Base-by-base conservation (phyloP, 2,888 invertebrate species). In the Lasiommata megera region DNA sequence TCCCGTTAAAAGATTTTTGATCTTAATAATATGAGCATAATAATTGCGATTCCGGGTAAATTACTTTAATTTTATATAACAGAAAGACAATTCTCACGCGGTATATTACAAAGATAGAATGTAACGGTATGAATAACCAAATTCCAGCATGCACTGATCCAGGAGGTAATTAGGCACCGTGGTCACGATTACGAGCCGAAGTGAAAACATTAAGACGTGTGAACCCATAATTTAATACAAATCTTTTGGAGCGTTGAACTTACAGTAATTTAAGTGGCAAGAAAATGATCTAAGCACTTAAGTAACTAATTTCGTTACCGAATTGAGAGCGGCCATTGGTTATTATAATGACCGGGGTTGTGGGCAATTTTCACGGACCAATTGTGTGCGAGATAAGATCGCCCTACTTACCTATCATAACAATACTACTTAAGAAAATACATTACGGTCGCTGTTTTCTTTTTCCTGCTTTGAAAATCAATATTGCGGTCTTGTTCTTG, bases 211-310 rank as follows among this genome's bases (percentile, higher is more conserved):
- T 81, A 52, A 82, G 76, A 81, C 76, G 84, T 84, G 85, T 87
- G 82, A 88, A 84, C 88, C 87, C 79, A 82, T 87, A 83, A 88
- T 88, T 87, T 88, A 74, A 78, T 77, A 79, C 79, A 80, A 82
- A 83, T 82, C 83, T 82, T 76, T 71, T 74, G 76, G 89, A 79
- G 77, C 89, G 77, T 77, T 88, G 89, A 90, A 87, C 89, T 79
- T 79, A 46, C 65, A 68, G 79, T 82, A 84, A 88, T 86, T 83
- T 86, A 80, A 84, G 80, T 77, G 80, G 76, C 71, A 60, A 67
- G 76, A 77, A 77, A 76, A 82, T 79, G 76, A 77, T 76, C 73
- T 74, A 74, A 71, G 73, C 76, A 78, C 78, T 80, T 77, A 73
- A 74, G 74, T 70, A 69, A 74, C 75, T 75, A 80, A 84, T 80